Conservation (phyloP, 2,888 invertebrate genomes). For the Tetrapedia diversipes region DNA sequence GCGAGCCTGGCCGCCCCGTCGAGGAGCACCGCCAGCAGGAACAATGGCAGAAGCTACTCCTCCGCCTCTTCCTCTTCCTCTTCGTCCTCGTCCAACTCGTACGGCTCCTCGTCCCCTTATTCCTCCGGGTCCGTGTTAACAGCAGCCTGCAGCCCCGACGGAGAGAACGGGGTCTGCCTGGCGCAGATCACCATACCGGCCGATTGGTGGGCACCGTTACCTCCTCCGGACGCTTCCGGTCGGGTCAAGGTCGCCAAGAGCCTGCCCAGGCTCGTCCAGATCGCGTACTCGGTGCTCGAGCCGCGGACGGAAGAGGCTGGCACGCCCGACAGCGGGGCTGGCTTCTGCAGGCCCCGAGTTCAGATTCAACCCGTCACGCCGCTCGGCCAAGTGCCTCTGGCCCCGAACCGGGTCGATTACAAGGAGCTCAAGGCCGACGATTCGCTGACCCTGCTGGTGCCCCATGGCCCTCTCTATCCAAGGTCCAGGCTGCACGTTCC, state of each 20-base stretch:
- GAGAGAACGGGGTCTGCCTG: constrained; percentile 95
- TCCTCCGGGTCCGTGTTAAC: constrained; percentile 85
- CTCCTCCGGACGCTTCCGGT: constrained; percentile 85
- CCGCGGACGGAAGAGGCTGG: constrained; percentile 87
- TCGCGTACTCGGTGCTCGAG: constrained; percentile 95
- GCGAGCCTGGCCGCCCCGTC: constrained; percentile 86
- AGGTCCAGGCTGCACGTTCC: constrained; percentile 95
- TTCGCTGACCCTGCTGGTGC: constrained; percentile 92
- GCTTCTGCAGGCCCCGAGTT: constrained; percentile 89
- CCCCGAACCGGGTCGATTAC: constrained; percentile 91
- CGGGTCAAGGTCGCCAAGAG: constrained; percentile 83
- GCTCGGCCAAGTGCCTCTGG: constrained; percentile 87
- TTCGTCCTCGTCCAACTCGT: constrained; percentile 34
- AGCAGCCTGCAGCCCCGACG: constrained; percentile 96
- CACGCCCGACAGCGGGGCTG: constrained; percentile 45
- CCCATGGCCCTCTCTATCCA: constrained; percentile 94
- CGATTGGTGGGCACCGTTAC: constrained; percentile 94
- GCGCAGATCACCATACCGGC: constrained; percentile 93
- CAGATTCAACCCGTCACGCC: constrained; percentile 86
- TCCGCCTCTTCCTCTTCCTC: constrained; percentile 55
- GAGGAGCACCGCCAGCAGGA: constrained; percentile 74
- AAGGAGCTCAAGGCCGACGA: constrained; percentile 93
- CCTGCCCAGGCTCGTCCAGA: constrained; percentile 90
- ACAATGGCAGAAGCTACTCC: constrained; percentile 55
- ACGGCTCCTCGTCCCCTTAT: constrained; percentile 21